Conservation (phyloP, 2,888 invertebrate genomes). For the Microplitis manilae region DNA sequence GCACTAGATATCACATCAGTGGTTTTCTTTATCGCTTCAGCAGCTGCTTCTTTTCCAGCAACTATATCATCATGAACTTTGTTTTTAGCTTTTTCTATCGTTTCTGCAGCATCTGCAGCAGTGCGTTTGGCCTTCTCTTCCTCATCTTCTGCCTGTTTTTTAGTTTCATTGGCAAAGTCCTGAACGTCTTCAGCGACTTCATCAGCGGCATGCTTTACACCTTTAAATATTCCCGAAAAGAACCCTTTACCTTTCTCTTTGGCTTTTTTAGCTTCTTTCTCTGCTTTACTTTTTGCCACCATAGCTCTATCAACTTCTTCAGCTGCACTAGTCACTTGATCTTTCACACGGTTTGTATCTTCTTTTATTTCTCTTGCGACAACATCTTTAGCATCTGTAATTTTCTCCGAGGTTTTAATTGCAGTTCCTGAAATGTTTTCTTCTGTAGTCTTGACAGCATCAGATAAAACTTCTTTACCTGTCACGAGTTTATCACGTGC, state of each 20-base stretch:
- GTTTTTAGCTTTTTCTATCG: too few relatives aligned
- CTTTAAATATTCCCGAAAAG: conserved; percentile 55
- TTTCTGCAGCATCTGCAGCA: too few relatives aligned
- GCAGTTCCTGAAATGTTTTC: too few relatives aligned
- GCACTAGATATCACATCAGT: too few relatives aligned
- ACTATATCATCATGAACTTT: too few relatives aligned
- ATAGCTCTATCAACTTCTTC: conserved; percentile 44
- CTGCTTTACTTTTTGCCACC: conserved; percentile 43
- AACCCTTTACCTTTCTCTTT: conserved; percentile 56
- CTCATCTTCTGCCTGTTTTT: conserved; percentile 39
- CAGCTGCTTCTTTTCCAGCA: too few relatives aligned
- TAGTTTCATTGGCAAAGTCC: conserved; percentile 64
- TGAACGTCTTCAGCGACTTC: conserved; percentile 57
- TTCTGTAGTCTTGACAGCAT: too few relatives aligned
- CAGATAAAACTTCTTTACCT: not conserved
- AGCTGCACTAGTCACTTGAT: conserved; percentile 37
- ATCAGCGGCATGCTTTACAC: conserved; percentile 50
- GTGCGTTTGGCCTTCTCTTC: conserved; percentile 50
- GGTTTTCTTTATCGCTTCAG: too few relatives aligned
- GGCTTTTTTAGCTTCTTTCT: conserved; percentile 50
- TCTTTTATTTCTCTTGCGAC: conserved; percentile 8
- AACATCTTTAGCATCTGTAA: too few relatives aligned
- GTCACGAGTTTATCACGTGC: not conserved
- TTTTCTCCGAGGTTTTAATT: too few relatives aligned
- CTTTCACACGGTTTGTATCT: conserved; percentile 45